Percentiles rank a stretch among this genome's conserved stretches.
Evolutionary conservation across 2,113 vertebrate species (phyloP).

Genomic region (Gymnobelideus leadbeateri): DNA sequence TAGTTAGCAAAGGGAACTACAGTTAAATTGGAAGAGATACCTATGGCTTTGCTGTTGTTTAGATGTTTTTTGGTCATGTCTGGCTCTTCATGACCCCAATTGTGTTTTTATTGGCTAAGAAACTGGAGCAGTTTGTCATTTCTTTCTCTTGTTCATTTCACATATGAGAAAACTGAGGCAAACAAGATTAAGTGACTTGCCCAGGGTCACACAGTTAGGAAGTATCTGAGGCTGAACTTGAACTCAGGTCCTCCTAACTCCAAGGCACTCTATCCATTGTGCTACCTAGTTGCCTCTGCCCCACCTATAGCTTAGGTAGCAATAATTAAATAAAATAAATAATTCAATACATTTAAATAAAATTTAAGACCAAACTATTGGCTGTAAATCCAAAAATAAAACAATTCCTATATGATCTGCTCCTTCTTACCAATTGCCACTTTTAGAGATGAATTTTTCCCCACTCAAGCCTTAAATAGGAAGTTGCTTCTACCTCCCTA

Average conservation of each 20-base stretch:
- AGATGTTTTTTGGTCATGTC: neutral
- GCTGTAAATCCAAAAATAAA: neutral
- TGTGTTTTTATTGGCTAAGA: neutral
- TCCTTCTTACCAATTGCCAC: neutral
- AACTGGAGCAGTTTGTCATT: too few species aligned
- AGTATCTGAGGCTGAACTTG: neutral
- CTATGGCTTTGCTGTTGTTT: neutral
- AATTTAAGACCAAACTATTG: neutral
- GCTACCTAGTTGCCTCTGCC: neutral
- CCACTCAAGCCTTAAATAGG: too few species aligned
- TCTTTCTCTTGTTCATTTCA: neutral
- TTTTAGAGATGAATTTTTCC: neutral
- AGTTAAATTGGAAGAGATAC: too few species aligned
- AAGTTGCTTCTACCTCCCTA: neutral
- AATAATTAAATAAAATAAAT: neutral
- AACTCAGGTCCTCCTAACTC: neutral
- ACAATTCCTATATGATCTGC: neutral
- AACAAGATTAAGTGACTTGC: too few species aligned
- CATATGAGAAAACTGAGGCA: neutral
- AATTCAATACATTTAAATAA: neutral
- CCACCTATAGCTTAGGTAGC: neutral
- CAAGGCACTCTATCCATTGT: neutral
- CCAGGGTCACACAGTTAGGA: neutral
- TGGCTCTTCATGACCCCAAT: neutral
- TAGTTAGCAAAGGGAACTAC: neutral